Percentiles rank a stretch among this genome's conserved stretches.
Conservation (phyloP, 1,140 invertebrate species). For the Cotesia glomerata region DNA sequence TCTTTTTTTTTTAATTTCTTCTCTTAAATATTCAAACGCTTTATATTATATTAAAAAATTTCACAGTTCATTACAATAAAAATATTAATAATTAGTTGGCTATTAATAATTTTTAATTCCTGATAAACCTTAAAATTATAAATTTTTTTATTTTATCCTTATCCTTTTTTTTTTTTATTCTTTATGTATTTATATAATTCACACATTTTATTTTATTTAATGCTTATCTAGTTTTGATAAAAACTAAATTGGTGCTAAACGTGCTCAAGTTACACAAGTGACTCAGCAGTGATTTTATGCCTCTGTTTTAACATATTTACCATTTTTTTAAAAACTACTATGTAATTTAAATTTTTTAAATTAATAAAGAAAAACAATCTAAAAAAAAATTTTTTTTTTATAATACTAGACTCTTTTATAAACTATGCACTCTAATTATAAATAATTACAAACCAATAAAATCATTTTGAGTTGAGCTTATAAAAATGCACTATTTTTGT, state of each 20-base stretch:
- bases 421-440: no score
- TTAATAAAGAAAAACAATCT: no score
- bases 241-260: constrained; percentile 30
- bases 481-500: no score
- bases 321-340: constrained; percentile 12
- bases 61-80: constrained; percentile 5
- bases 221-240: not conserved
- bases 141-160: constrained; percentile 20
- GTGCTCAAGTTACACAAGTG: constrained; percentile 39
- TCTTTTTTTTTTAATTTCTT: constrained; percentile 29
- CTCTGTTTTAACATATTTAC: constrained; percentile 30
- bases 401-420: not conserved
- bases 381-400: not conserved
- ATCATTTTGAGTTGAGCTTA: no score
- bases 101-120: constrained; percentile 42
- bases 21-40: constrained; percentile 22
- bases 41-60: not conserved
- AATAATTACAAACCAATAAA: no score
- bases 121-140: not conserved
- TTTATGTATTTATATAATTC: constrained; percentile 7
- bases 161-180: constrained; percentile 1
- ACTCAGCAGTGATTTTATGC: constrained; percentile 42
- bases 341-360: not conserved
- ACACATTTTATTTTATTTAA: not conserved
- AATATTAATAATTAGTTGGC: constrained; percentile 21